Evolutionary conservation across 37 sponge, comb jelly and placozoan species (phyloP).

Genomic region (Beroe ovata): DNA sequence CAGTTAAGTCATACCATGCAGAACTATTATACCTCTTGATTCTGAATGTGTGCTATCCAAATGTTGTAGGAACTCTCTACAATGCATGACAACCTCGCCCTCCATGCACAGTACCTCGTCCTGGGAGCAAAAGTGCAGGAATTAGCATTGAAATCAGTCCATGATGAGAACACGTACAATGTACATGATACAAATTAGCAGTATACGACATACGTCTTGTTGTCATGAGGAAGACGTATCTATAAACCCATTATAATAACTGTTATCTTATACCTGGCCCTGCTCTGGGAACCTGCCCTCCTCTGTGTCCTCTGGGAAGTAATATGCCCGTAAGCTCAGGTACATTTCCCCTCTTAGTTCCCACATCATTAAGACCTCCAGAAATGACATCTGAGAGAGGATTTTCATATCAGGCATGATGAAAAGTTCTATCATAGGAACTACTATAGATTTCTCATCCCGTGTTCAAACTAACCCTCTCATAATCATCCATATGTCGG

Average conservation of each 20-base stretch:
- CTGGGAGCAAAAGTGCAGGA: neutral
- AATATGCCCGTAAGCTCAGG: slow-evolving; percentile 36
- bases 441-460: too few relatives aligned
- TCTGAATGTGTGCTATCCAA: neutral
- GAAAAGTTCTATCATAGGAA: too few relatives aligned
- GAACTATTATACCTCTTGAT: slow-evolving; percentile 14
- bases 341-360: slow-evolving; percentile 22
- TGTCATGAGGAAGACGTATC: too few relatives aligned
- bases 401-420: too few relatives aligned
- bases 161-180: too few relatives aligned
- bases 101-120: slow-evolving; percentile 24
- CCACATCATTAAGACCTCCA: slow-evolving; percentile 46
- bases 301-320: slow-evolving; percentile 58
- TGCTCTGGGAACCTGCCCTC: slow-evolving; percentile 25
- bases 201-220: too few relatives aligned
- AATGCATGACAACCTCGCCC: slow-evolving; percentile 31
- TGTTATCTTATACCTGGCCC: slow-evolving; percentile 15
- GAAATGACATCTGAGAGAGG: slow-evolving; percentile 34
- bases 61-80: slow-evolving; percentile 2
- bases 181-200: too few relatives aligned
- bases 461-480: slow-evolving; percentile 4
- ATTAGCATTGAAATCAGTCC: too few relatives aligned
- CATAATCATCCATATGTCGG: slow-evolving; percentile 21
- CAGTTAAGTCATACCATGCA: too few relatives aligned
- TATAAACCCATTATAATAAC: neutral